Conservation (phyloP, 2,797 vertebrate species). For the Sebastiscus tertius region DNA sequence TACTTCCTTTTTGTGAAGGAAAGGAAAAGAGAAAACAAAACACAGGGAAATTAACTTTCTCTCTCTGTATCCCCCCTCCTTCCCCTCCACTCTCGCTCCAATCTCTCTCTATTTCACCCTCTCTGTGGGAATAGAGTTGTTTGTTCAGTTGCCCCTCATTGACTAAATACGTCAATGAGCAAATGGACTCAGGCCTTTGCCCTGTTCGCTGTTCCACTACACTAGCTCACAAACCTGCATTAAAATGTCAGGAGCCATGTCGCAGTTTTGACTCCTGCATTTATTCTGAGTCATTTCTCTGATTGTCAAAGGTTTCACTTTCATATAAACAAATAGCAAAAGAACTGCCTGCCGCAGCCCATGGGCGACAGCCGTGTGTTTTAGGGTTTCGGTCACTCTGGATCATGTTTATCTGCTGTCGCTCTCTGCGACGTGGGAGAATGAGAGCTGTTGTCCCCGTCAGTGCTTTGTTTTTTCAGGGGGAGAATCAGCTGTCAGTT, state of each 20-base stretch:
- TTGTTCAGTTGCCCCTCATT: slow-evolving; percentile 66
- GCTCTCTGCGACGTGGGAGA: background rate
- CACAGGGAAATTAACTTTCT: slow-evolving; percentile 45
- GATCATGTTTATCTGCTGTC: slow-evolving; percentile 18
- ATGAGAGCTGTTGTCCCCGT: background rate
- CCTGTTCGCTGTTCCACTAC: slow-evolving; percentile 17
- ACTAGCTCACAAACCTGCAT: background rate
- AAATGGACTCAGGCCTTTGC: slow-evolving; percentile 55
- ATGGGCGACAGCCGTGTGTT: background rate
- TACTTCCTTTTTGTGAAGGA: slow-evolving; percentile 38
- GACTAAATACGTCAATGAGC: slow-evolving; percentile 62
- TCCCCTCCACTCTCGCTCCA: background rate
- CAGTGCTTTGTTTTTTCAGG: slow-evolving; percentile 2
- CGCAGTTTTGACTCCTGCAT: background rate
- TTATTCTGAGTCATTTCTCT: background rate
- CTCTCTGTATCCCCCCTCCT: background rate
- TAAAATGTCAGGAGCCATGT: slow-evolving; percentile 2
- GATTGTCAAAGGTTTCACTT: slow-evolving; percentile 23
- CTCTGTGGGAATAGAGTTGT: slow-evolving; percentile 56
- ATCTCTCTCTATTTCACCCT: slow-evolving; percentile 1
- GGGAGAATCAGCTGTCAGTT: slow-evolving; percentile 44
- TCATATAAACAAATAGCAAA: slow-evolving; percentile 11
- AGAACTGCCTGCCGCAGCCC: background rate
- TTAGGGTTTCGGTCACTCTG: background rate
- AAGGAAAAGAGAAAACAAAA: slow-evolving; percentile 48